Evolutionary conservation across 2,113 vertebrate genomes (phyloP), one percentile per base, ranked within the genome.

Genomic region (Dasyornis broadbenti): DNA sequence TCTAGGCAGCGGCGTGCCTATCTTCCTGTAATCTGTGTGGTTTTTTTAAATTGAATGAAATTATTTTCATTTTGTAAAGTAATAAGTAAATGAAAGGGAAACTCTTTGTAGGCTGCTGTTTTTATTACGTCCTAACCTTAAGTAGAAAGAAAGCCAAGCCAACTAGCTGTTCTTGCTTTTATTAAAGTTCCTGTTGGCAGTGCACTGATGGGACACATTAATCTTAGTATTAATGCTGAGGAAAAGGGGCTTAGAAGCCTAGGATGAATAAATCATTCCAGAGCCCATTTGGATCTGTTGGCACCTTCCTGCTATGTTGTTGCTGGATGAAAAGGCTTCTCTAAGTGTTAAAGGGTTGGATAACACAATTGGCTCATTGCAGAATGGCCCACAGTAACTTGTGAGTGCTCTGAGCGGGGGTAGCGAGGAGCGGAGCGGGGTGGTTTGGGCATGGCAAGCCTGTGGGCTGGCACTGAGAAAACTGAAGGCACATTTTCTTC

Each of bases 141-240:
- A 94, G 35, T 30, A 71, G 83, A 90, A 86, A 83, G 88, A 24
- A 94, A 90, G 26, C 88, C n/a, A 10, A 91, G 90, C 86, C 93
- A 94, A 86, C 68, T 89, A 68, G 79, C 89, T 95, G 89, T 89
- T 95, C 79, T 86, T 78, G 79, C 88, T 89, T 96, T 93, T 89
- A 96, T 95, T 94, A 90, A 94, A 95, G 92, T 93, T 96, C 90
- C 88, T 95, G 90, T 96, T 96, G 96, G 93, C 96, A 96, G 88
- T 0, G 0, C 82, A 65, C 76, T 90, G 96, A 84, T 90, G 94
- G 88, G 82, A 78, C 60, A 75, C 93, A 97, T 97, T 96, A 96
- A 96, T 97, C 95, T 95, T 95, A 13, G 76, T 90, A 88, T 92
- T 96, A 96, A 95, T 95, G 91, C 85, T 77, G 85, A 94, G 82